A percentile compares a stretch with the other conserved stretches of the same genome.
phyloP scores from a whole-genome alignment of 37 sponge, comb jelly and placozoan genomes.

The Diacarnus erythraeanus region DNA sequence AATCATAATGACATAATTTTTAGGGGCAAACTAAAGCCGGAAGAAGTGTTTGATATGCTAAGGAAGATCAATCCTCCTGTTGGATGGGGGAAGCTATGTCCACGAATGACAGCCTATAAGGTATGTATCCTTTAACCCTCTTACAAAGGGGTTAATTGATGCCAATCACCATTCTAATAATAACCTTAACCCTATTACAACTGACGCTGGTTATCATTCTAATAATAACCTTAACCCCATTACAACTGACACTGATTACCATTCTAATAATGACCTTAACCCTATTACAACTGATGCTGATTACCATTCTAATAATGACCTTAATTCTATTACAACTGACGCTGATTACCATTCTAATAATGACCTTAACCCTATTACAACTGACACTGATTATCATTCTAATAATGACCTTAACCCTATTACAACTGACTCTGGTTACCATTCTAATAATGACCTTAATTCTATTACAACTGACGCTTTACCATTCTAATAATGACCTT shows the following conservation, averaged over 20 bases:
- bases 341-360: background rate
- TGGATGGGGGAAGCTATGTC: constrained; percentile 85
- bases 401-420: no score
- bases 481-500: background rate
- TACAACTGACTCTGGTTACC: no score
- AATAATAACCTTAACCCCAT: no score
- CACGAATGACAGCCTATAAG: constrained; percentile 52
- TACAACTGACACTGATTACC: no score
- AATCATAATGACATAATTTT: no score
- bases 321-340: background rate
- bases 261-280: no score
- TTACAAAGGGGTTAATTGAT: background rate
- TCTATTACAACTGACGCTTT: background rate
- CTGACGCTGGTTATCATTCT: no score
- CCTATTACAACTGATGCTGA: no score
- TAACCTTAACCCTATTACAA: no score
- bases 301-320: background rate
- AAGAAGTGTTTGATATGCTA: constrained; percentile 62
- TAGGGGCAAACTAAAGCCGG: constrained; percentile 51
- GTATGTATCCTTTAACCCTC: no score
- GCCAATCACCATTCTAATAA: no score
- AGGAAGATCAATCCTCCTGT: constrained; percentile 73
- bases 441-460: background rate
- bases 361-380: background rate
- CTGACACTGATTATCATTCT: no score